phyloP scores from a whole-genome alignment of 2,888 invertebrate species.

The Leucania comma region DNA sequence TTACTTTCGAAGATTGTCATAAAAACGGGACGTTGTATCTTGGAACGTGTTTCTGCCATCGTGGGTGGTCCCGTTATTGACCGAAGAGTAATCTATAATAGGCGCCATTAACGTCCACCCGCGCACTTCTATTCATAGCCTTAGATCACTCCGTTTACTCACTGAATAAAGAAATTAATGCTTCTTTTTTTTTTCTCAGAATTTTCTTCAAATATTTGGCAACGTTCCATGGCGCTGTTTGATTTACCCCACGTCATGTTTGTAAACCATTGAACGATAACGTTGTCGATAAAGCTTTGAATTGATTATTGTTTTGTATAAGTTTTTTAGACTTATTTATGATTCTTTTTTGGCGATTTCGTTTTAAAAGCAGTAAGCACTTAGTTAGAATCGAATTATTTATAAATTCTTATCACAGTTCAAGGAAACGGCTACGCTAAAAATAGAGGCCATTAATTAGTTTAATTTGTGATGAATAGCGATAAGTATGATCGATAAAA shows the following conservation, averaged over 20 bases:
- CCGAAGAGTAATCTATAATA: constrained; percentile 58
- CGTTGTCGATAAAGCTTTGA: constrained; percentile 33
- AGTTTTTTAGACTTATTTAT: constrained; percentile 29
- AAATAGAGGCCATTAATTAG: constrained; percentile 7
- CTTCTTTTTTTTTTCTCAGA: constrained; percentile 62
- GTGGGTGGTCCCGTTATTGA: constrained; percentile 59
- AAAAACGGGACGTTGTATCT: constrained; percentile 29
- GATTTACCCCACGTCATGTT: constrained; percentile 53
- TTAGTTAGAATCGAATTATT: constrained; percentile 10
- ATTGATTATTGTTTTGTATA: constrained; percentile 36
- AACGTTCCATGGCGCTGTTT: constrained; percentile 63
- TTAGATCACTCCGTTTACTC: constrained; percentile 64
- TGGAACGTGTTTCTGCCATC: constrained; percentile 36
- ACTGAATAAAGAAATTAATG: constrained; percentile 63
- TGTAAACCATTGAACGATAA: constrained; percentile 49
- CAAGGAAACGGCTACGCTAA: no score
- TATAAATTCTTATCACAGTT: constrained; percentile 7
- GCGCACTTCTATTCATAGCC: constrained; percentile 63
- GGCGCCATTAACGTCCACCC: constrained; percentile 66
- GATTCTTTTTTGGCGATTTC: constrained; percentile 7
- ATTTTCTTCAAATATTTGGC: constrained; percentile 68
- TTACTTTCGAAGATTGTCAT: constrained; percentile 13
- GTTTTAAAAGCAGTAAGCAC: neutral
- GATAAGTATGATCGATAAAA: constrained; percentile 1
- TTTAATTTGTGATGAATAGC: neutral